phyloP scores from a whole-genome alignment of 2,888 invertebrate genomes.

The Halocaridina rubra region DNA sequence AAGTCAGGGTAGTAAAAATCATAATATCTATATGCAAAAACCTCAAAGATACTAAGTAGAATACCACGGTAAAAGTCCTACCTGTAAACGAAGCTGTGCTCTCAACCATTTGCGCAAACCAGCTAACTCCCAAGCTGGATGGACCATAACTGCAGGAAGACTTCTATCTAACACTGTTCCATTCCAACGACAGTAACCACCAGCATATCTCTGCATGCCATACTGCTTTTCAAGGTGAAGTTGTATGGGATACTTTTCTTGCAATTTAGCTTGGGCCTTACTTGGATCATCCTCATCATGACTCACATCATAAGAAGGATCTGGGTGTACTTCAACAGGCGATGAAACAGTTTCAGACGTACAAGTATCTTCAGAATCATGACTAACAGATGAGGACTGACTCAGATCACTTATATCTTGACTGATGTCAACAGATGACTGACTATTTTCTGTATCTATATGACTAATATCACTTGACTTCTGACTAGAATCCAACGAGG shows the following conservation, averaged over 20 bases:
- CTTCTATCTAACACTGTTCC: conserved; percentile 21
- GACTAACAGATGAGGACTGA: conserved; percentile 6
- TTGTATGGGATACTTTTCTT: conserved; percentile 3
- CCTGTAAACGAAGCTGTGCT: conserved; percentile 38
- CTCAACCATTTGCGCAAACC: conserved; percentile 38
- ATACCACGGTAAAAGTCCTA: conserved; percentile 25
- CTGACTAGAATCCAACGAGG: conserved; percentile 24
- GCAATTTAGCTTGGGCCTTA: not conserved
- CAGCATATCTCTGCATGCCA: not conserved
- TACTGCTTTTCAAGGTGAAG: conserved; percentile 32
- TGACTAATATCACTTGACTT: conserved; percentile 5
- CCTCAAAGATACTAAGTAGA: not conserved
- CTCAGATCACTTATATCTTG: conserved; percentile 19
- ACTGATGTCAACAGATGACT: conserved; percentile 23
- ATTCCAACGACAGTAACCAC: conserved; percentile 33
- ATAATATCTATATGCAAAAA: not conserved
- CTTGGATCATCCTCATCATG: conserved; percentile 11
- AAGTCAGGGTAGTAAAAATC: not conserved
- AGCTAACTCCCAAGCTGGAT: conserved; percentile 41
- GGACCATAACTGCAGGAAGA: conserved; percentile 37
- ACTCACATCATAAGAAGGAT: not conserved
- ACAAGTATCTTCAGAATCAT: not conserved
- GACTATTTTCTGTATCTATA: not conserved
- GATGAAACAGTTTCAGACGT: not conserved
- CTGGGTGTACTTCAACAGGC: not conserved